These are phyloP conservation scores for Drosophila sp. DNA, from an alignment of 1,140 invertebrate species.

Conservation along the genomic window DNA sequence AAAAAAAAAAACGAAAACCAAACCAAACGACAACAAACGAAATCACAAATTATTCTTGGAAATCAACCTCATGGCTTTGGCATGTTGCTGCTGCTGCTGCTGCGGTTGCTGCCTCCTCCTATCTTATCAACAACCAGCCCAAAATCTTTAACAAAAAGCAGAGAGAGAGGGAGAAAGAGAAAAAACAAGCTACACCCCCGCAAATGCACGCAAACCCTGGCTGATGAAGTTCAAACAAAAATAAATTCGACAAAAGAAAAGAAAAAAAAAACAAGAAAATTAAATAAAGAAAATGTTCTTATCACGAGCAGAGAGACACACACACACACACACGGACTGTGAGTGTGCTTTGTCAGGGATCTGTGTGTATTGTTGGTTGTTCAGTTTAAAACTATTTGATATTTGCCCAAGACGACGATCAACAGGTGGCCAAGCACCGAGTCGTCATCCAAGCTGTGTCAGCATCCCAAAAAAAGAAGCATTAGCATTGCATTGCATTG, in stretches of 20 bases:
- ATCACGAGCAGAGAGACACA: slow-evolving; percentile 28
- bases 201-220: slow-evolving; percentile 47
- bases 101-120: slow-evolving; percentile 34
- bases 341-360: slow-evolving; percentile 57
- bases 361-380: slow-evolving; percentile 45
- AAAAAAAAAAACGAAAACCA: slow-evolving; percentile 5
- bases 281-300: slow-evolving; percentile 38
- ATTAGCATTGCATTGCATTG: slow-evolving; percentile 2
- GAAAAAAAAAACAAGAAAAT: slow-evolving; percentile 18
- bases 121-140: slow-evolving; percentile 49
- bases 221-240: slow-evolving; percentile 70
- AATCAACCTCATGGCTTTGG: slow-evolving; percentile 72
- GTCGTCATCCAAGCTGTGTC: slow-evolving; percentile 7
- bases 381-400: slow-evolving; percentile 57
- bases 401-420: slow-evolving; percentile 68
- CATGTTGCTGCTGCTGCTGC: slow-evolving; percentile 48
- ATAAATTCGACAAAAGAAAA: slow-evolving; percentile 27
- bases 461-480: slow-evolving; percentile 28
- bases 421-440: slow-evolving; percentile 52
- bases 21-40: slow-evolving; percentile 47
- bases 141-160: slow-evolving; percentile 44
- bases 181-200: slow-evolving; percentile 28
- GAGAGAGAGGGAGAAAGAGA: slow-evolving; percentile 6
- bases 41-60: slow-evolving; percentile 72
- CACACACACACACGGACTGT: background rate